Evolutionary conservation across 2,888 invertebrate genomes (phyloP), one percentile per base, ranked within the genome.

Genomic region (Cepaea hortensis): DNA sequence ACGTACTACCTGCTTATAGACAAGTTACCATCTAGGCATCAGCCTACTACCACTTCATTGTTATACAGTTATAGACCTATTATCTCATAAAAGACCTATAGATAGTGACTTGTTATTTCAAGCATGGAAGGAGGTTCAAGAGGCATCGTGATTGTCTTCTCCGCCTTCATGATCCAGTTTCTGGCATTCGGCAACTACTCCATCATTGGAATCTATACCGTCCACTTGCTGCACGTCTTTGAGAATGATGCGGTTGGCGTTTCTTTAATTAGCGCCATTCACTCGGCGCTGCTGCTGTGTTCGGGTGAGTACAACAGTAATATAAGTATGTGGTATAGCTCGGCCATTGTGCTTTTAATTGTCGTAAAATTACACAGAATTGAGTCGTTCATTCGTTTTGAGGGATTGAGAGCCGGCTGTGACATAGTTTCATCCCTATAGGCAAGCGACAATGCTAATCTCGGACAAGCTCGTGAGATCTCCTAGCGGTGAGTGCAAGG

Each of bases 101-200:
- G 70, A 70, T n/a, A 70, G 70, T n/a, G 13, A 70, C 11, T 55
- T 55, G 61, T 55, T 55, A 9, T 55, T 55, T 55, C 65, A 65
- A 85, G 48, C 48, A 87, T 88, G 87, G 87, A 87, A 55, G 88
- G 86, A 9, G 88, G 86, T 5, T 3, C 18, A 0, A 73, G 85
- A 81, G 89, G 89, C 0, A 82, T 89, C 73, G 86, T 91, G n/a
- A 90, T 91, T 15, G 88, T 90, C 46, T 88, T 90, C 70, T 89
- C 92, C 18, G 91, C 92, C 3, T 93, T 91, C 87, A 89, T 90
- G 86, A 91, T 92, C 48, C 91, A 92, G 88, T 87, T 92, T 61
- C 84, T 92, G 79, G 88, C 90, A 9, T 91, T 92, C 88, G 93
- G 93, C 20, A 89, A 90, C 35, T 88, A 91, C 23, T 87, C 90